Evolutionary conservation across 2,797 vertebrate genomes (phyloP).

Genomic region (Acanthiza pusilla): DNA sequence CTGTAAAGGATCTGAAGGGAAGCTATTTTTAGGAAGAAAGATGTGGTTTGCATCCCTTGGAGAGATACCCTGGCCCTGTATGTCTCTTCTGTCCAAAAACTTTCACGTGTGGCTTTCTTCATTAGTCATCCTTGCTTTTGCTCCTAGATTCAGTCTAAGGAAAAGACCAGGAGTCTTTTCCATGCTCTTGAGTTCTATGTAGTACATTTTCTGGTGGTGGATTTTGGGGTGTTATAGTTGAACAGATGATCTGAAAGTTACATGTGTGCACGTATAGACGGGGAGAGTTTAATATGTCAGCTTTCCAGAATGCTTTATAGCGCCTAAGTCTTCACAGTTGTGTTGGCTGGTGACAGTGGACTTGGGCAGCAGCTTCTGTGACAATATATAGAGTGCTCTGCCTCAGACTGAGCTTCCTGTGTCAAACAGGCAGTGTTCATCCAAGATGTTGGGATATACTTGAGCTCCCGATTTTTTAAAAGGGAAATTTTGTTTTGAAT

Average conservation of each 20-base stretch:
- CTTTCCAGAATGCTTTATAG: background rate
- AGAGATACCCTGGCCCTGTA: background rate
- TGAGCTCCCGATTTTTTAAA: background rate
- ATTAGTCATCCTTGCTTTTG: background rate
- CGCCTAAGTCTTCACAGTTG: background rate
- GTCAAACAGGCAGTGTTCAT: background rate
- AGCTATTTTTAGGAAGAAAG: background rate
- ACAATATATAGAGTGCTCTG: accelerated
- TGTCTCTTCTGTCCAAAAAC: background rate
- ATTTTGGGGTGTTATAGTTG: background rate
- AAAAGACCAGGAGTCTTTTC: background rate
- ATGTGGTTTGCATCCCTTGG: background rate
- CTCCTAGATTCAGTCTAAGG: background rate
- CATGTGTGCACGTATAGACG: accelerated
- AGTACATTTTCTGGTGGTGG: background rate
- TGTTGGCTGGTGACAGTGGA: background rate
- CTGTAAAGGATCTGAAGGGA: background rate
- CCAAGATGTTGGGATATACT: background rate
- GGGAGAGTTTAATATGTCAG: background rate
- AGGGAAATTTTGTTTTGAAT: background rate
- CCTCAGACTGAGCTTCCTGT: background rate
- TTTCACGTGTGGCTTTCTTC: background rate
- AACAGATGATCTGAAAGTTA: background rate
- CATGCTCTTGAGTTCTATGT: background rate
- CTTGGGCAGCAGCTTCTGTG: background rate